Evolutionary conservation across 53 echinoderm and acorn worm species (phyloP), one percentile per base, ranked within the genome.

Genomic region (Holothuria leucospilota): DNA sequence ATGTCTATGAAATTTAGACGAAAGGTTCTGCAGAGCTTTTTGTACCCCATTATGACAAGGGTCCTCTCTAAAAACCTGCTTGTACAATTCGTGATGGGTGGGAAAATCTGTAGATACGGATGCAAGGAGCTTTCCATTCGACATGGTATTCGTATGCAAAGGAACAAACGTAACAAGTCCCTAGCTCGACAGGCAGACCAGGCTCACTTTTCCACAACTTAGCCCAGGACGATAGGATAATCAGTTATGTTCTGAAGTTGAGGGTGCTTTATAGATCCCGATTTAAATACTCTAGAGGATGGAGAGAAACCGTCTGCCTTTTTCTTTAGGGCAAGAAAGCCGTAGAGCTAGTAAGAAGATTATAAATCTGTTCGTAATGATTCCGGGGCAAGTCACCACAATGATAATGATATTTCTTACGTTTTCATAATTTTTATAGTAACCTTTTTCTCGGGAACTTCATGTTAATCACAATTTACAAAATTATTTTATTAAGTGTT

Each of bases 241-340:
- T 69, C 26, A 27, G 0, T n/a, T n/a, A n/a, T n/a, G n/a, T n/a
- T n/a, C n/a, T n/a, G n/a, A n/a, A n/a, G n/a, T 69, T 69, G 4
- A 69, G 69, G 69, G 29, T 69, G 69, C 69, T 69, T 69, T 27
- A 26, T 25, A 69, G 69, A 69, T 69, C 69, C 13, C 6, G 69
- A n/a, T n/a, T n/a, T n/a, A n/a, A n/a, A n/a, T n/a, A n/a, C n/a
- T n/a, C n/a, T n/a, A n/a, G n/a, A n/a, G n/a, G 69, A 26, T 69
- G 26, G 69, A 26, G 69, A 69, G 28, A 69, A 69, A 69, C 69
- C 69, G 0, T 29, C 69, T 24, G 69, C 69, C 27, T n/a, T 69
- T 69, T 26, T 69, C 28, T 69, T 69, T 69, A 5, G 28, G 29
- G 69, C 69, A 69, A 26, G 69, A 69, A 69, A n/a, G n/a, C n/a